A percentile compares a stretch with the other conserved stretches of the same genome.
These are phyloP conservation scores for Paramormyrops kingsleyae DNA, from an alignment of 2,113 vertebrate genomes.

Conservation along the genomic window DNA sequence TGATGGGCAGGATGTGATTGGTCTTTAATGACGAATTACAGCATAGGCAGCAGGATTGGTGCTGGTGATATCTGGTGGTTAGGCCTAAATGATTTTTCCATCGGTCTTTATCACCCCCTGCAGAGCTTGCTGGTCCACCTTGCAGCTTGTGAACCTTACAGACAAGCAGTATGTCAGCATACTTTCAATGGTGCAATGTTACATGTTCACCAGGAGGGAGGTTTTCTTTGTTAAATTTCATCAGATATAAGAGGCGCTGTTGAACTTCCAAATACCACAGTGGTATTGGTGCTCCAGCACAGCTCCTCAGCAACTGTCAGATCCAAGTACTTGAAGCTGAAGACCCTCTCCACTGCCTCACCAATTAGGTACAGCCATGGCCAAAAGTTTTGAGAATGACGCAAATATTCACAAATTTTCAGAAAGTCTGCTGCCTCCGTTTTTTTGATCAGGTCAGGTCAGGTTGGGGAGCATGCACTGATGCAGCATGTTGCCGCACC, in stretches of 20 bases:
- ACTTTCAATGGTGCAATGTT: neutral
- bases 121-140: neutral
- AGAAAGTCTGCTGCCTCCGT: too few species aligned
- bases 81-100: neutral
- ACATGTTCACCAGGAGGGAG: neutral
- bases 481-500: too few species aligned
- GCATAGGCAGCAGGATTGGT: neutral
- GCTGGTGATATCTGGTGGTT: neutral
- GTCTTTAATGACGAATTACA: neutral
- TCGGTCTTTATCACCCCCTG: neutral
- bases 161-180: neutral
- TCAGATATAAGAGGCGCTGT: neutral
- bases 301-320: neutral
- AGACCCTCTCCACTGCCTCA: neutral
- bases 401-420: too few species aligned
- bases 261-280: neutral
- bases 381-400: too few species aligned
- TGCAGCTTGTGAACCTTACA: neutral
- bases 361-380: neutral
- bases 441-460: too few species aligned
- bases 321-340: neutral
- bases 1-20: neutral
- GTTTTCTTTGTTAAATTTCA: neutral
- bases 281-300: neutral
- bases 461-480: too few species aligned